Conservation (phyloP, 2,888 invertebrate genomes). For the Microplitis manilae region DNA sequence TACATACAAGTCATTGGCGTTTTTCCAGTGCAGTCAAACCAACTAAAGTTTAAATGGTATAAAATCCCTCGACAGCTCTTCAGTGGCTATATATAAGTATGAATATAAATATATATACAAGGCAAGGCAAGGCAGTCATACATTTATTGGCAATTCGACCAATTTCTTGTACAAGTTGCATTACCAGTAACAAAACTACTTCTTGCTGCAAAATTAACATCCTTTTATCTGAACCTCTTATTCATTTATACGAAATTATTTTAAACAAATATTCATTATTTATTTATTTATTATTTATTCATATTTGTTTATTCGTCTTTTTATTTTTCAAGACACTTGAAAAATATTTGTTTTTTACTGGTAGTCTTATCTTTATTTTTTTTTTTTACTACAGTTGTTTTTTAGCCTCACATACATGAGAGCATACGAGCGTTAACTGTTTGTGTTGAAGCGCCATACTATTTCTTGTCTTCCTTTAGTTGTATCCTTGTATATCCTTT, state of each 20-base stretch:
- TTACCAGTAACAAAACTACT: slow-evolving; percentile 42
- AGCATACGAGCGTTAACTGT: neutral
- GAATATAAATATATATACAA: neutral
- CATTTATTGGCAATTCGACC: slow-evolving; percentile 27
- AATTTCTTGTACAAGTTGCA: slow-evolving; percentile 39
- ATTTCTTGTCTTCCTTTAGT: too few relatives aligned
- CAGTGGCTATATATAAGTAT: neutral
- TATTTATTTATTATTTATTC: slow-evolving; percentile 24
- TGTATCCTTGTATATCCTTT: too few relatives aligned
- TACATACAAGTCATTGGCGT: neutral
- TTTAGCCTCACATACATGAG: too few relatives aligned
- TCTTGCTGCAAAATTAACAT: slow-evolving; percentile 34
- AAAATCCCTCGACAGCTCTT: neutral
- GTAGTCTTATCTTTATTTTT: slow-evolving; percentile 25
- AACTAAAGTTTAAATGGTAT: slow-evolving; percentile 11
- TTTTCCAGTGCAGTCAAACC: neutral
- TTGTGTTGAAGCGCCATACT: too few relatives aligned
- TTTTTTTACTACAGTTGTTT: slow-evolving; percentile 13
- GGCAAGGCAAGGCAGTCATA: neutral
- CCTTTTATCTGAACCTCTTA: neutral
- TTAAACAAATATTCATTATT: slow-evolving; percentile 22
- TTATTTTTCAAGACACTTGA: too few relatives aligned
- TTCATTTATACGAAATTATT: neutral
- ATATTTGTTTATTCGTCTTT: too few relatives aligned
- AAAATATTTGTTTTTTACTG: slow-evolving; percentile 20